Base-by-base conservation (phyloP, 2,888 invertebrate species). In the Pollenia angustigena region DNA sequence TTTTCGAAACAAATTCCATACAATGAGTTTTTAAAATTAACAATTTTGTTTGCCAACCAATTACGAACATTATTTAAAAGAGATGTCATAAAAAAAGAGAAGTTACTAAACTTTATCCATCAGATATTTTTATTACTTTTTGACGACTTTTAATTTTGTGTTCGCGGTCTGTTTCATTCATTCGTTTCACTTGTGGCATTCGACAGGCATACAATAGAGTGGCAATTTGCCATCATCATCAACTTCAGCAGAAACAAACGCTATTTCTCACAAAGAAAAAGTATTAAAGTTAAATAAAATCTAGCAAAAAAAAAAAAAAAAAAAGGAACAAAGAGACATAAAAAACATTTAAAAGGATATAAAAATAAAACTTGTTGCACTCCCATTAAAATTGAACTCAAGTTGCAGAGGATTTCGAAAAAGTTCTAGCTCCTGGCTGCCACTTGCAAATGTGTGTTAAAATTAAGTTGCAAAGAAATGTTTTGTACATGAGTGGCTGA, bases 331-430 rank as follows among this genome's bases (percentile, higher is more conserved):
- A 64, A 79, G 11, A 69, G 12, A 80, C n/a, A 62, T 54, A 56
- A 56, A 71, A 66, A 74, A 23, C 71, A 69, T 75, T 79, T 79
- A 64, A 79, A 76, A 83, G 62, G 46, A 50, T 80, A 46, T 83
- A 64, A 71, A 82, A 80, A 52, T 80, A 69, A 83, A 46, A 86
- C 86, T 76, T 80, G 86, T 83, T 83, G 82, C 80, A 69, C 52
- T 71, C 66, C 56, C 62, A 50, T 62, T 50, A 3, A 18, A 81
- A 76, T 46, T 75, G 42, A 79, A 84, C 50, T 74, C 54, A 48
- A 80, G 46, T 68, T 68, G n/a, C 16, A 54, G 52, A 68, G 64
- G 40, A 54, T 16, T 32, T 58, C 14, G 12, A 50, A 18, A 6
- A 32, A 32, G 11, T 14, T 14, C 4, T 56, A n/a, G 44, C 54